These are phyloP conservation scores for Erythrocercus mccallii DNA, from an alignment of 2,113 vertebrate genomes.

Conservation along the genomic window DNA sequence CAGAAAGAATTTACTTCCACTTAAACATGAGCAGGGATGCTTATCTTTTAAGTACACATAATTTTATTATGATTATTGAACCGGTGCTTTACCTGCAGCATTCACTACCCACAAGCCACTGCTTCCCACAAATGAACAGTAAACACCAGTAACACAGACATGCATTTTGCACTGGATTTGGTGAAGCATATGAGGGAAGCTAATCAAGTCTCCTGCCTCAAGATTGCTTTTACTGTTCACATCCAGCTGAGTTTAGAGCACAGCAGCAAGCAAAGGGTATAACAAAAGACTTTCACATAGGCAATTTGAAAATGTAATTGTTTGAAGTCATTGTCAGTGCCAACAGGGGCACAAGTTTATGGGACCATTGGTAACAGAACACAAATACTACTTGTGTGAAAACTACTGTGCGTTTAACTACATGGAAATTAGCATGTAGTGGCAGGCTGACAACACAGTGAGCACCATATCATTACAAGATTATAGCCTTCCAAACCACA, in stretches of 20 bases:
- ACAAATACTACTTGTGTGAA: constrained; percentile 5
- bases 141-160: neutral
- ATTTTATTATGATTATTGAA: neutral
- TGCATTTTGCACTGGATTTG: neutral
- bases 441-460: constrained; percentile 23
- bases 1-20: neutral
- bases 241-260: neutral
- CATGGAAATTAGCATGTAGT: constrained; percentile 6
- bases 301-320: constrained; percentile 21
- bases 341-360: constrained; percentile 27
- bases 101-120: neutral
- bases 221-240: neutral
- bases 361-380: constrained; percentile 1
- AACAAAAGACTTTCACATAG: neutral
- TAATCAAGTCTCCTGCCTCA: neutral
- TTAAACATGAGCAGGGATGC: neutral
- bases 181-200: neutral
- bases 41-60: neutral
- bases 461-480: constrained; percentile 59
- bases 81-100: neutral
- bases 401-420: constrained; percentile 10
- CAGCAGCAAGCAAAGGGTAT: neutral
- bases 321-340: constrained; percentile 3
- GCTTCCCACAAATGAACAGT: neutral
- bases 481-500: constrained; percentile 52